Evolutionary conservation across 2,113 vertebrate genomes (phyloP).

Genomic region (Nannospalax galili): DNA sequence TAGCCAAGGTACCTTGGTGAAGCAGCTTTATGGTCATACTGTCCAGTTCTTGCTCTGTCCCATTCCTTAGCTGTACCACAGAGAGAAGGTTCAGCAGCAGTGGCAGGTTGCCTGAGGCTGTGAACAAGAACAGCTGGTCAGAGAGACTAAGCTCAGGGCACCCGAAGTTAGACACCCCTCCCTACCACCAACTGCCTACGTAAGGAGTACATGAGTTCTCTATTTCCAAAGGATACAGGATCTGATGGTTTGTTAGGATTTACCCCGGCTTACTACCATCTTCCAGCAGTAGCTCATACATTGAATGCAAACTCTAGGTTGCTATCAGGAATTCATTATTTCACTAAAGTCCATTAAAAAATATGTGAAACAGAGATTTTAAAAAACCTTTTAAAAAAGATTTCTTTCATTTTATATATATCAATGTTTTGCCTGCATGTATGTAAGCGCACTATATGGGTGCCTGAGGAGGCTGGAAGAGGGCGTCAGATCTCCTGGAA

Average conservation of each 20-base stretch:
- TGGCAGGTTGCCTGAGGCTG: slow-evolving; percentile 87
- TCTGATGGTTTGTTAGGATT: neutral
- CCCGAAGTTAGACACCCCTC: neutral
- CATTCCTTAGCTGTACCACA: slow-evolving; percentile 86
- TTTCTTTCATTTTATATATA: too few species aligned
- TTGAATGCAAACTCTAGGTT: neutral
- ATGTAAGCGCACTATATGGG: too few species aligned
- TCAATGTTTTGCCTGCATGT: too few species aligned
- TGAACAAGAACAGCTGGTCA: slow-evolving; percentile 5
- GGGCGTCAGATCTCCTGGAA: too few species aligned
- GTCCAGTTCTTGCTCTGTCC: slow-evolving; percentile 87
- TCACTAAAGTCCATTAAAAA: slow-evolving; percentile 40
- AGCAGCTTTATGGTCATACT: slow-evolving; percentile 93
- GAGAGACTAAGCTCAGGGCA: neutral
- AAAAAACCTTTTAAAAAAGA: too few species aligned
- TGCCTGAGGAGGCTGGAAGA: too few species aligned
- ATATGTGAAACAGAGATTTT: neutral
- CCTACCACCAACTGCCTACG: neutral
- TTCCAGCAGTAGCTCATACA: too few species aligned
- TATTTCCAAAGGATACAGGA: neutral
- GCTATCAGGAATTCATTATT: slow-evolving; percentile 1
- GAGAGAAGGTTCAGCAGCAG: slow-evolving; percentile 92
- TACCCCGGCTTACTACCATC: neutral
- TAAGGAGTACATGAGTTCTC: neutral
- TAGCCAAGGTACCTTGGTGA: slow-evolving; percentile 89